Evolutionary conservation across 2,888 invertebrate genomes (phyloP).

Genomic region (Orthonevra nobilis): DNA sequence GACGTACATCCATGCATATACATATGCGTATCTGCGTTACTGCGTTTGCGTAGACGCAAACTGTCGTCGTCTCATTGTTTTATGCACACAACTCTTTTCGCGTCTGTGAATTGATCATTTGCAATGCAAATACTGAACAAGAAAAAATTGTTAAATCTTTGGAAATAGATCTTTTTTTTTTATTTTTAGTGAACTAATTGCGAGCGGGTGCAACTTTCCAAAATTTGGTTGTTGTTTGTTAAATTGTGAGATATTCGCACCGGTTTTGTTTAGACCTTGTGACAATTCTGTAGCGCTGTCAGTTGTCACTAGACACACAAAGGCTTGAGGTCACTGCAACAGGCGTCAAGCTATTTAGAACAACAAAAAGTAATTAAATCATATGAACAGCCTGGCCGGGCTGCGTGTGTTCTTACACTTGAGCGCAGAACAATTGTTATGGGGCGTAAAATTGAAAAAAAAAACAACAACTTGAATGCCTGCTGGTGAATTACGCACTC

Average conservation of each 20-base stretch:
- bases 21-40: not conserved
- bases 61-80: slow-evolving; percentile 41
- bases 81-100: no score
- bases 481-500: slow-evolving; percentile 30
- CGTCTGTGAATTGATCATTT: slow-evolving; percentile 37
- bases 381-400: slow-evolving; percentile 47
- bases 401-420: slow-evolving; percentile 26
- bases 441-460: not conserved
- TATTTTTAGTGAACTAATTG: slow-evolving; percentile 36
- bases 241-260: slow-evolving; percentile 11
- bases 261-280: slow-evolving; percentile 47
- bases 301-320: slow-evolving; percentile 52
- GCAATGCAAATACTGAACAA: slow-evolving; percentile 52
- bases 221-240: slow-evolving; percentile 34
- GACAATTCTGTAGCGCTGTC: slow-evolving; percentile 34
- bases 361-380: slow-evolving; percentile 59
- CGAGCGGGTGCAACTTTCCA: slow-evolving; percentile 62
- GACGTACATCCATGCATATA: slow-evolving; percentile 5
- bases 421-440: not conserved
- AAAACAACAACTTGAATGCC: slow-evolving; percentile 21
- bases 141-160: slow-evolving; percentile 53
- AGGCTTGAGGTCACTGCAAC: slow-evolving; percentile 44
- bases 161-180: slow-evolving; percentile 22
- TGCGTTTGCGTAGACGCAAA: not conserved
- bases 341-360: slow-evolving; percentile 45